These are phyloP conservation scores for Aplochiton taeniatus DNA, from an alignment of 2,797 vertebrate species.

Conservation along the genomic window DNA sequence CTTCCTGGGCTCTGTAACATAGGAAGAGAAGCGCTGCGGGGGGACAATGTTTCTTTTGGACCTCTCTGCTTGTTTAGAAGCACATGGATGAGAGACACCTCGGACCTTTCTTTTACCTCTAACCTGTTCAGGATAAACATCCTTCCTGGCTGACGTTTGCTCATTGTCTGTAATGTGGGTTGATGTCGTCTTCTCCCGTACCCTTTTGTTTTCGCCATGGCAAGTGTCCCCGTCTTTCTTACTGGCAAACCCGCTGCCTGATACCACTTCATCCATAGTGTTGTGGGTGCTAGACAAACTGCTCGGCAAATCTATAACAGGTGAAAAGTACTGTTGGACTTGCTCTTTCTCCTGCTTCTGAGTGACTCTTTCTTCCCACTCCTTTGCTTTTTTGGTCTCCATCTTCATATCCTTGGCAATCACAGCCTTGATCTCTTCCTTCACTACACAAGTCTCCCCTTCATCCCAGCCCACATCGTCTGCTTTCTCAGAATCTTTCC, in stretches of 20 bases:
- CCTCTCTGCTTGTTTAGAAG: constrained; percentile 67
- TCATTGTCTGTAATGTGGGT: constrained; percentile 13
- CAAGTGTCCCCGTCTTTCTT: constrained; percentile 7
- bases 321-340: too few species aligned
- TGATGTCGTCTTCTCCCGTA: constrained; percentile 18
- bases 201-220: not conserved
- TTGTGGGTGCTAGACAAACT: too few species aligned
- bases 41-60: constrained; percentile 85
- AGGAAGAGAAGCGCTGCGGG: constrained; percentile 87
- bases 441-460: constrained; percentile 27
- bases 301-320: too few species aligned
- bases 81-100: constrained; percentile 44
- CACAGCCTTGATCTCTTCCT: constrained; percentile 39
- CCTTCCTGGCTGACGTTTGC: constrained; percentile 14
- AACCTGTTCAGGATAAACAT: constrained; percentile 3
- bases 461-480: constrained; percentile 10
- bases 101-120: constrained; percentile 19
- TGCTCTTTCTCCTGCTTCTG: constrained; percentile 20
- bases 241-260: constrained; percentile 1
- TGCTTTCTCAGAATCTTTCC: constrained; percentile 9
- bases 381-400: constrained; percentile 43
- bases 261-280: constrained; percentile 12
- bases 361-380: constrained; percentile 34
- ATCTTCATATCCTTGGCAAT: constrained; percentile 28
- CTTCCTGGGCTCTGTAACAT: constrained; percentile 82